phyloP scores from a whole-genome alignment of 2,888 invertebrate genomes.

The Apotomis betuletana region DNA sequence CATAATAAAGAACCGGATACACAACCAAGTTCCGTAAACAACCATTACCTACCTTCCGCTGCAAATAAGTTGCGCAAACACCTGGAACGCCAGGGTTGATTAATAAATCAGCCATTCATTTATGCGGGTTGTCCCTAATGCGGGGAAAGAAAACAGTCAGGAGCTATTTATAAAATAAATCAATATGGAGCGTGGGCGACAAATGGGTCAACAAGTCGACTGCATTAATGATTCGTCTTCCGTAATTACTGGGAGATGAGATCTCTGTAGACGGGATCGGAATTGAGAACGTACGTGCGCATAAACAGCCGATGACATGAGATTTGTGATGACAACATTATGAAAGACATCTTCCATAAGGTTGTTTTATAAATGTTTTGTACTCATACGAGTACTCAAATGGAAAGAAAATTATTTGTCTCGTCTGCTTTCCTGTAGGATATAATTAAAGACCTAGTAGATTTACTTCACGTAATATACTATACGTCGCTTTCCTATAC shows the following conservation, averaged over 20 bases:
- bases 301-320: not conserved
- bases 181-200: slow-evolving; percentile 39
- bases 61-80: slow-evolving; percentile 40
- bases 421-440: too few species aligned
- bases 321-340: not conserved
- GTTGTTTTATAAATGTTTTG: too few species aligned
- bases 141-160: slow-evolving; percentile 46
- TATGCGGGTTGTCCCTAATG: slow-evolving; percentile 66
- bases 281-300: slow-evolving; percentile 12
- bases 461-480: too few species aligned
- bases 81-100: slow-evolving; percentile 59
- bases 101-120: slow-evolving; percentile 78
- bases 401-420: too few species aligned
- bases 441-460: too few species aligned
- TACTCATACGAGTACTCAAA: too few species aligned
- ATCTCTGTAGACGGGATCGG: not conserved
- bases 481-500: too few species aligned
- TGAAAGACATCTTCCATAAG: not conserved
- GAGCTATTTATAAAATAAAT: slow-evolving; percentile 45
- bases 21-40: slow-evolving; percentile 31
- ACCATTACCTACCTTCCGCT: slow-evolving; percentile 30
- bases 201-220: slow-evolving; percentile 40
- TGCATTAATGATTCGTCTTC: slow-evolving; percentile 9
- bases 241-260: slow-evolving; percentile 9
- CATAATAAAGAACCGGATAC: slow-evolving; percentile 18